Conservation (phyloP, 2,797 vertebrate species). For the Melanotaenia nigrans region DNA sequence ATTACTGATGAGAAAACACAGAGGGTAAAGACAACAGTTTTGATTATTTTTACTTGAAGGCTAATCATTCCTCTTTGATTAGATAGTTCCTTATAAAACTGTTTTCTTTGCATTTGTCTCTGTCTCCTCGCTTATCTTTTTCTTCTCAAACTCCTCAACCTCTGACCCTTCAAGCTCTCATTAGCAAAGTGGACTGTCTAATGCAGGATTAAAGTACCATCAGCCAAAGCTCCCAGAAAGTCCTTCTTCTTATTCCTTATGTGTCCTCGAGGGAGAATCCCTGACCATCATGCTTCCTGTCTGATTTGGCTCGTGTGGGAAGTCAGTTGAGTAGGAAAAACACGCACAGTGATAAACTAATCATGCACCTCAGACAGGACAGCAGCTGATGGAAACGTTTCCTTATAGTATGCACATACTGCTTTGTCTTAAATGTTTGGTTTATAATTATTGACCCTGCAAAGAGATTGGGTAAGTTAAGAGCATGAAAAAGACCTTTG, state of each 20-base stretch:
- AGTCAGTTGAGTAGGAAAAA: conserved; percentile 6
- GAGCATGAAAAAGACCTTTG: background rate
- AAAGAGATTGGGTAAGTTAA: background rate
- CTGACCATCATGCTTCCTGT: conserved; percentile 41
- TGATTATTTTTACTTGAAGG: no score
- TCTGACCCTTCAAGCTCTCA: background rate
- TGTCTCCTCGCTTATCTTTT: background rate
- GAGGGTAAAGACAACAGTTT: no score
- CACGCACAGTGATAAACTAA: background rate
- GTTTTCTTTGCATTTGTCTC: no score
- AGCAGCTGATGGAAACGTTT: background rate
- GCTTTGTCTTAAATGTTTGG: background rate
- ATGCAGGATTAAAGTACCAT: background rate
- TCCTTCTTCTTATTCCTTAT: conserved; percentile 2
- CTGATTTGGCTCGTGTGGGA: conserved; percentile 23
- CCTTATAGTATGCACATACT: background rate
- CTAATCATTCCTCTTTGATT: no score
- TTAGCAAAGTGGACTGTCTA: conserved; percentile 13
- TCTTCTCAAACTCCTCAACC: background rate
- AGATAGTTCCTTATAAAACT: no score
- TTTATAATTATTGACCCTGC: conserved; percentile 1
- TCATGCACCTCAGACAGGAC: background rate
- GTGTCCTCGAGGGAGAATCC: conserved; percentile 20
- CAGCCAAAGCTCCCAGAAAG: conserved; percentile 12
- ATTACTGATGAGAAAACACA: no score